Conservation (phyloP, 2,797 vertebrate genomes). For the Octomys mimax region DNA sequence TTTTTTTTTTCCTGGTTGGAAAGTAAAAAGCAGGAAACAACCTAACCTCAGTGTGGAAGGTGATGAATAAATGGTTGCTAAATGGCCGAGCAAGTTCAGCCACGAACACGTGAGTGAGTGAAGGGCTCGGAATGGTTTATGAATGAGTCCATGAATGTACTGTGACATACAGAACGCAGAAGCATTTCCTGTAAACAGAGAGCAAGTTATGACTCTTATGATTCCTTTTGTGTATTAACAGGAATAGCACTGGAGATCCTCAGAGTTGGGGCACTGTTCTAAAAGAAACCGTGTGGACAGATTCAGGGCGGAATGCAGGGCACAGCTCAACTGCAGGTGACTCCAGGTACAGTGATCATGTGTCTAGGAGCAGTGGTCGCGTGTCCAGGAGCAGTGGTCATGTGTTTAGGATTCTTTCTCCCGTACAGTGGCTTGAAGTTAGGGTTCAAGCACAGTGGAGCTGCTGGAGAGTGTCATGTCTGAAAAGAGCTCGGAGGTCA, state of each 20-base stretch:
- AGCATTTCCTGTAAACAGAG: neutral
- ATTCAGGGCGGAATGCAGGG: neutral
- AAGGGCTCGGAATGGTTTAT: neutral
- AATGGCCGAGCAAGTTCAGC: neutral
- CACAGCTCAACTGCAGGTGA: neutral
- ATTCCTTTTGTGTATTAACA: constrained; percentile 1
- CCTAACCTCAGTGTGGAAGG: neutral
- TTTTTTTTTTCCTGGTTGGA: constrained; percentile 32
- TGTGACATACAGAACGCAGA: neutral
- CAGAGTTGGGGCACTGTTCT: neutral
- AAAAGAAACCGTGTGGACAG: neutral
- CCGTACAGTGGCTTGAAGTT: neutral
- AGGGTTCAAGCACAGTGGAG: neutral
- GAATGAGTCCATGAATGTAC: neutral
- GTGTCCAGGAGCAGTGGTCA: too few relatives aligned
- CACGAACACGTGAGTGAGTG: neutral
- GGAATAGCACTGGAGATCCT: neutral
- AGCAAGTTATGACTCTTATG: neutral
- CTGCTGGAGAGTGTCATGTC: neutral
- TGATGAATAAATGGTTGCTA: constrained; percentile 47
- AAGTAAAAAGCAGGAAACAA: constrained; percentile 49
- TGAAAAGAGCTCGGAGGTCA: neutral
- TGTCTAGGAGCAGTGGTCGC: too few relatives aligned
- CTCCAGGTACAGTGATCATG: neutral
- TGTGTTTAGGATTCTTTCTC: neutral